Base-by-base conservation (phyloP, 1,140 invertebrate species). In the Heterodera carotae region DNA sequence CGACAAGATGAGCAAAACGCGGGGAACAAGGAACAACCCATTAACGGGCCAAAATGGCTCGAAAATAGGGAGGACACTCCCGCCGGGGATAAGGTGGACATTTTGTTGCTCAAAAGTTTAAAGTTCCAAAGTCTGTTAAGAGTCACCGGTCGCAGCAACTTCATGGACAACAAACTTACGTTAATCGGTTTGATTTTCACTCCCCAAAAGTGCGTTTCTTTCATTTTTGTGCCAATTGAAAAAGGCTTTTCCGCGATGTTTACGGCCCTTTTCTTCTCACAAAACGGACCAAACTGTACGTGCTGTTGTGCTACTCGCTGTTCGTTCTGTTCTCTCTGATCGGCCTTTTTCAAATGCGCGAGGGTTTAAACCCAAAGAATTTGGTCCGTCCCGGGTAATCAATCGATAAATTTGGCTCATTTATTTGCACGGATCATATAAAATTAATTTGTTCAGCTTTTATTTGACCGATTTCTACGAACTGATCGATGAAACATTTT, bases 281-380 rank as follows among this genome's bases (percentile, higher is more conserved):
- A 75, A 91, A 91, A 62, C 90, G 91, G 66, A 91, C 94, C 4
- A 95, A 96, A 89, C 88, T 91, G 0, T 43, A 93, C 2, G 91
- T 96, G 10, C 91, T 96, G 4, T 31, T 94, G 0, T 88, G 92
- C 15, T 98, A 97, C 88, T 89, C 91, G 8, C 89, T 91, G 0
- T 98, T 97, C 85, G 85, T 97, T 1, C 91, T 90, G 1, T 93
- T 94, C 2, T 94, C 94, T 1, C 91, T 94, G 59, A 96, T 94
- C 88, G 95, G 95, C 1, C 91, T 94, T 0, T 93, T 92, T 0
- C 92, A 92, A 77, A 92, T 97, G 43, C 91, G 94, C 86, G 95
- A 86, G 67, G 84, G 84, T 15, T 64, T 85, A 27, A 80, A 86
- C 72, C 84, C 84, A 7, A 84, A 84, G 69, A 83, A 81, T 56